These are phyloP conservation scores for Telenomus remus DNA, from an alignment of 1,140 invertebrate genomes.

Conservation along the genomic window DNA sequence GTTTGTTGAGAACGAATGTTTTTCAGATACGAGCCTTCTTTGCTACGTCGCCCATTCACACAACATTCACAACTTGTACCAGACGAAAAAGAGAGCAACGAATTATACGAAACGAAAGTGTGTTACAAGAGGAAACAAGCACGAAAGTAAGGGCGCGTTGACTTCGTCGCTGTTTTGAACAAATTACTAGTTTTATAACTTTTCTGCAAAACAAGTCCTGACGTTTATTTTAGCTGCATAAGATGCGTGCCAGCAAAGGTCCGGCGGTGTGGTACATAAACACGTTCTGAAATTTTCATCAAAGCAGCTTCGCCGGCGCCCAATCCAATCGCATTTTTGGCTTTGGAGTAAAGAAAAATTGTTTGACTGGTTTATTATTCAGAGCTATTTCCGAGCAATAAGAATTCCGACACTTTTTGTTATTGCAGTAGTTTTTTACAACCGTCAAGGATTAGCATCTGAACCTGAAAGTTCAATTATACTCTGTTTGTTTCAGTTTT, in stretches of 20 bases:
- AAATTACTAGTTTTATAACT: slow-evolving; percentile 35
- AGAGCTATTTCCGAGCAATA: background rate
- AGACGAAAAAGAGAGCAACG: too few species aligned
- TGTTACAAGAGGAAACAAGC: too few species aligned
- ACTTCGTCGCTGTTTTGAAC: slow-evolving; percentile 26
- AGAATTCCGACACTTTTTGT: background rate
- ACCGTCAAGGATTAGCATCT: too few species aligned
- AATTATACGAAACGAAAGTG: too few species aligned
- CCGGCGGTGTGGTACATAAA: slow-evolving; percentile 4
- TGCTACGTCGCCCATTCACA: too few species aligned
- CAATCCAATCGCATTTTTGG: slow-evolving; percentile 3
- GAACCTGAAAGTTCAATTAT: too few species aligned
- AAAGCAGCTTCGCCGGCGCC: slow-evolving; percentile 1
- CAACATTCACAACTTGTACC: too few species aligned
- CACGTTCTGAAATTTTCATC: slow-evolving; percentile 27
- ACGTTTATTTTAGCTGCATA: slow-evolving; percentile 24
- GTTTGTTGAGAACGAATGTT: too few species aligned
- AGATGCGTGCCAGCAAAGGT: slow-evolving; percentile 5
- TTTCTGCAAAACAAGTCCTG: slow-evolving; percentile 11
- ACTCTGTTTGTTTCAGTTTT: too few species aligned
- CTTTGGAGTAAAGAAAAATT: slow-evolving; percentile 21
- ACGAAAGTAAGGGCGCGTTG: background rate
- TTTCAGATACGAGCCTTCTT: too few species aligned
- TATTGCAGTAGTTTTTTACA: too few species aligned
- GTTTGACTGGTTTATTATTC: slow-evolving; percentile 16